Base-by-base conservation (phyloP, 1,140 invertebrate species). In the Magallana gigas region DNA sequence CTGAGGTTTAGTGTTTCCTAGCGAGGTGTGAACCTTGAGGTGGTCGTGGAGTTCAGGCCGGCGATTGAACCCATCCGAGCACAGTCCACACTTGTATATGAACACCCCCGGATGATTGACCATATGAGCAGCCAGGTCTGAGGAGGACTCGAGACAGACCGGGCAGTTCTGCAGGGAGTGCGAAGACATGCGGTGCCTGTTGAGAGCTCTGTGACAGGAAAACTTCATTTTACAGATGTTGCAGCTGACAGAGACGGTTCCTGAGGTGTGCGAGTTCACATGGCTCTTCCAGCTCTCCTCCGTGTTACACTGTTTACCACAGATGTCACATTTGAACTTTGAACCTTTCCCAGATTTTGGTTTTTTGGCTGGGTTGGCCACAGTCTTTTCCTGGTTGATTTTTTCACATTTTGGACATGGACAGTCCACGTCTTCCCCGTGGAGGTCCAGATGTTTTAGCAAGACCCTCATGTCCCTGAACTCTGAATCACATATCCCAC, bases 361-460 rank as follows among this genome's bases (percentile, higher is more conserved):
- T 11, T 83, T 56, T 83, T 83, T 83, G 18, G 14, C 48, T 2
- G 18, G 11, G 14, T 84, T 87, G n/a, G 62, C 60, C n/a, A 84
- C 68, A 23, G 82, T 81, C 57, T 85, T 86, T 11, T 89, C 88
- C 12, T 89, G 81, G 85, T 87, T 81, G 23, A 87, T 81, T 18
- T 85, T 82, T 18, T 87, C 88, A 76, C 88, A 89, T 57, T 89
- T 89, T n/a, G 87, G 82, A 71, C 88, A 89, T 11, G 88, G 88
- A 11, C 88, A 89, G 16, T 89, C 88, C 6, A 86, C 85, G 60
- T 89, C 82, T 57, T 89, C 88, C 0, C 85, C 88, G 60, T 89
- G 88, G 76, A 83, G 82, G 58, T 89, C 88, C 1, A 89, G 68
- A 57, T 89, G 88, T 14, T 84, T 83, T 1, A 89, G 83, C 5